Percentiles rank a stretch among this genome's conserved stretches.
phyloP scores from a whole-genome alignment of 2,797 vertebrate species.

The Diceros bicornis region DNA sequence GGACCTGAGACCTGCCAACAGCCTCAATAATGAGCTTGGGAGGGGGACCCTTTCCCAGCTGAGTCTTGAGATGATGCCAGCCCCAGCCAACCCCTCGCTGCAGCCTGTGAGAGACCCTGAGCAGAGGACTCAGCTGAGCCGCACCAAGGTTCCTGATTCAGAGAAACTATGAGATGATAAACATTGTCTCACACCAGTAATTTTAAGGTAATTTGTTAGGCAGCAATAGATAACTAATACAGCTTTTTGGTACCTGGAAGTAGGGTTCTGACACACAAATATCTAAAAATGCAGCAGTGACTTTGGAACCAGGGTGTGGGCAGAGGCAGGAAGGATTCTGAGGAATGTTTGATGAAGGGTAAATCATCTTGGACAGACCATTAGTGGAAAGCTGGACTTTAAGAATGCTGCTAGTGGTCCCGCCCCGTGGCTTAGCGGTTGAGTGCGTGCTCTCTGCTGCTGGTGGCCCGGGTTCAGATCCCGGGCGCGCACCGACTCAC shows the following conservation, averaged over 20 bases:
- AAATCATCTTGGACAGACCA: background rate
- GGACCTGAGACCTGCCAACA: background rate
- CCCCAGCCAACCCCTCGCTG: background rate
- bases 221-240: background rate
- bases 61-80: background rate
- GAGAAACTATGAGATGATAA: background rate
- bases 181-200: background rate
- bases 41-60: background rate
- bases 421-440: no score
- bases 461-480: no score
- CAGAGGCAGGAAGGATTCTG: background rate
- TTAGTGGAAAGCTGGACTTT: background rate
- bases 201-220: background rate
- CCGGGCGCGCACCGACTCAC: no score
- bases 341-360: background rate
- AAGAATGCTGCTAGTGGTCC: background rate
- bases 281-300: no score
- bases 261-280: no score
- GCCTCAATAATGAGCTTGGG: background rate
- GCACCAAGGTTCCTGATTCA: background rate
- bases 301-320: background rate
- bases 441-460: no score
- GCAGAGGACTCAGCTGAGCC: background rate
- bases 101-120: background rate
- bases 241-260: background rate